Percentiles rank a stretch among this genome's conserved stretches.
phyloP scores from a whole-genome alignment of 2,888 invertebrate species.

The Polyommatus iphigenia region DNA sequence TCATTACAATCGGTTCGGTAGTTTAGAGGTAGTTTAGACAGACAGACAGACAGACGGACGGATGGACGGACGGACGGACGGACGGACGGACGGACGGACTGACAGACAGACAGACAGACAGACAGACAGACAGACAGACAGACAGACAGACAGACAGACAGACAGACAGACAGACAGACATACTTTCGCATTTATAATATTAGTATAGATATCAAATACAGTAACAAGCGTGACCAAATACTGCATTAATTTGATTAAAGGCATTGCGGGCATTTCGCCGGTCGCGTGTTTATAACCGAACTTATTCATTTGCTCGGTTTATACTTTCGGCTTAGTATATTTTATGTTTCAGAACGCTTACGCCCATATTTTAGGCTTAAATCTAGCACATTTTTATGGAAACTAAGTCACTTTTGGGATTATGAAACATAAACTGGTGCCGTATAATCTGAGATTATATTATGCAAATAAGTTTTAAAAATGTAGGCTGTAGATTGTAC shows the following conservation, averaged over 20 bases:
- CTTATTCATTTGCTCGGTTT: neutral
- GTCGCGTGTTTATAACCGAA: conserved; percentile 23
- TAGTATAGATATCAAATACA: neutral
- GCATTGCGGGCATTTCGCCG: conserved; percentile 15
- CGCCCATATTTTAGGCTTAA: neutral
- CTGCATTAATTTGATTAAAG: conserved; percentile 29
- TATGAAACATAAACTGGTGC: neutral
- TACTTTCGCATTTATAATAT: no score
- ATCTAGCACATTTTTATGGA: neutral
- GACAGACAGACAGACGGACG: no score
- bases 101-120: no score
- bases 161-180: no score
- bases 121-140: no score
- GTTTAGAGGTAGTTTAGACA: no score
- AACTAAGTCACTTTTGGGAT: neutral
- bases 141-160: no score
- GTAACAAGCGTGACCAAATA: conserved; percentile 25
- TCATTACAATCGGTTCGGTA: no score
- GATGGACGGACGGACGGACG: no score
- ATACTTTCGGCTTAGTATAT: conserved; percentile 18
- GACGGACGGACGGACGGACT: no score
- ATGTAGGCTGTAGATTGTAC: no score
- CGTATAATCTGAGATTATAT: neutral
- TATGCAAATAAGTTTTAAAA: neutral
- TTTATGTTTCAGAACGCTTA: neutral